Conservation (phyloP, 2,113 vertebrate species). For the Stegostoma tigrinum region DNA sequence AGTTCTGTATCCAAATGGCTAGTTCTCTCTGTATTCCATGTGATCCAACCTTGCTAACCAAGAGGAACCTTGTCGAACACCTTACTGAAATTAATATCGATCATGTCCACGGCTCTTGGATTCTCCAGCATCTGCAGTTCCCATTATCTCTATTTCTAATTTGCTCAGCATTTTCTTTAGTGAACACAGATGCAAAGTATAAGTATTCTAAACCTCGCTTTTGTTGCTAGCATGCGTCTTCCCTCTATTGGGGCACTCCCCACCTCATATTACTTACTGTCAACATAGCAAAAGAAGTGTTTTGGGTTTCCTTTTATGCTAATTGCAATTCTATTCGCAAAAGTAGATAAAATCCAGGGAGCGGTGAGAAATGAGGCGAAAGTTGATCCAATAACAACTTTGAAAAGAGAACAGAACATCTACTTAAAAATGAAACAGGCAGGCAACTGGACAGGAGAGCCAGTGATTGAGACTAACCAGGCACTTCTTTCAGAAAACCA, state of each 20-base stretch:
- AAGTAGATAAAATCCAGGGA: background rate
- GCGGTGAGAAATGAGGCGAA: background rate
- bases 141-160: too few species aligned
- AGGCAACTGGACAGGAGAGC: background rate
- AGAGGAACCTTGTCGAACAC: too few species aligned
- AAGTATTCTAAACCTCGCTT: too few species aligned
- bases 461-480: background rate
- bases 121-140: too few species aligned
- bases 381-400: background rate
- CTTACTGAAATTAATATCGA: too few species aligned
- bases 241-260: background rate
- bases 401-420: background rate
- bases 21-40: too few species aligned
- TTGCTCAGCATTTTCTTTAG: too few species aligned
- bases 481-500: background rate
- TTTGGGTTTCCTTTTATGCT: background rate
- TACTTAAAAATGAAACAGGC: background rate
- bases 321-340: background rate
- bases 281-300: background rate
- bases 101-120: too few species aligned
- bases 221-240: too few species aligned
- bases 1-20: too few species aligned
- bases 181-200: too few species aligned
- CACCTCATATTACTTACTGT: background rate
- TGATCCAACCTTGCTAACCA: too few species aligned